Evolutionary conservation across 1,140 invertebrate species (phyloP), one percentile per base, ranked within the genome.

Genomic region (Brachionus rubens): DNA sequence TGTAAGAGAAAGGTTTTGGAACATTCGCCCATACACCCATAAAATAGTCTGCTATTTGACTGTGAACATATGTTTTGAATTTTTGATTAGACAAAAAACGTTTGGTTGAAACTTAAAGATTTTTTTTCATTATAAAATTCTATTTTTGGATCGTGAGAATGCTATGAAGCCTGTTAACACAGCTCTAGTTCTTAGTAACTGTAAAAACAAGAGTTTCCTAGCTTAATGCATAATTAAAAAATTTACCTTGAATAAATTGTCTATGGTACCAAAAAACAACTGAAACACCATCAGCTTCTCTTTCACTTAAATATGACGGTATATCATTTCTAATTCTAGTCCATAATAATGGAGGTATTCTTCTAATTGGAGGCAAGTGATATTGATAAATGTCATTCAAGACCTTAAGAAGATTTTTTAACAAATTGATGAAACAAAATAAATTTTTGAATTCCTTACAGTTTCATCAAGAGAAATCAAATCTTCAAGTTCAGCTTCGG

Each of bases 331-430:
- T 87, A 41, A 96, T 96, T 79, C 95, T 87, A 0, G 94, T 98
- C 95, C 95, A 98, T 0, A 98, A 86, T 5, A 98, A 82, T 0
- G 95, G 95, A 2, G 96, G 95, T 68, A 98, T 98, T 70, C 95
- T 87, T 48, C 95, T 86, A 0, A 96, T 93, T 0, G 95, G 95
- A 1, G 95, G 95, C 81, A 98, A 88, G 87, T 98, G 94, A 82
- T 98, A 98, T 82, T 99, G 96, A 81, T 98, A 99, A 0, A 99
- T 94, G 80, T 99, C 96, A 81, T 98, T 96, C 48, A 99, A 83
- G 1, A 93, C 85, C 80, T 81, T 48, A 28, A 26, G 19, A 26
- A 40, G 21, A 43, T 19, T 40, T 19, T 47, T 24, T 14, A 36
- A 24, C 33, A 36, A 9, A 36, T 36, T 36, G 3, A 3, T 46